Evolutionary conservation across 2,888 invertebrate species (phyloP).

Genomic region (Subacronicta megacephala): DNA sequence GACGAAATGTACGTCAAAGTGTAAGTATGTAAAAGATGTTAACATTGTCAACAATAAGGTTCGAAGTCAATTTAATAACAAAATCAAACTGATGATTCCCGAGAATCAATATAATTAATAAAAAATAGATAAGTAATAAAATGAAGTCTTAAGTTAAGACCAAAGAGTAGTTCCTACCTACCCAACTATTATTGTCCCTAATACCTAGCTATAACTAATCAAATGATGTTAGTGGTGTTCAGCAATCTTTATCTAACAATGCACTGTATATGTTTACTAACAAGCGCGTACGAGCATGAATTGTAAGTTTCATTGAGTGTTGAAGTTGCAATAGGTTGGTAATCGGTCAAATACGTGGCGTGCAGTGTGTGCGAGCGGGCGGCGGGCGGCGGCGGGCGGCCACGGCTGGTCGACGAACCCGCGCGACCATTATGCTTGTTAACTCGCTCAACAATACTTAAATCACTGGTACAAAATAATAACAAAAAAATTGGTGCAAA

Average conservation of each 20-base stretch:
- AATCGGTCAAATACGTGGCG: constrained; percentile 76
- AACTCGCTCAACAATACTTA: constrained; percentile 60
- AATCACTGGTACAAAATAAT: constrained; percentile 61
- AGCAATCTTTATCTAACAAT: constrained; percentile 30
- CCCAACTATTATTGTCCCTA: no score
- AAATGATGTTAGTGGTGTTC: not conserved
- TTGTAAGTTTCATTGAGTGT: constrained; percentile 75
- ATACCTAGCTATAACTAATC: no score
- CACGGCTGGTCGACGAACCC: constrained; percentile 83
- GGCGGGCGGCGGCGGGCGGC: constrained; percentile 57
- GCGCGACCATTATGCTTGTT: constrained; percentile 50
- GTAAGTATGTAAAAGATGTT: no score
- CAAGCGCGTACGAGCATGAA: constrained; percentile 65
- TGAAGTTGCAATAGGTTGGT: constrained; percentile 70
- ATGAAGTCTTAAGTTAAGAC: no score
- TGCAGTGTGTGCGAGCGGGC: constrained; percentile 63
- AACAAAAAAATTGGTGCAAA: constrained; percentile 50
- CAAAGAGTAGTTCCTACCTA: no score
- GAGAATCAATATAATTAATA: no score
- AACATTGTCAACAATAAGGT: not conserved
- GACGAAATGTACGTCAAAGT: not conserved
- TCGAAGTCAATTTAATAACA: not conserved
- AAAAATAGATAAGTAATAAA: no score
- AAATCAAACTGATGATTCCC: not conserved
- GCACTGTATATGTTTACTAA: constrained; percentile 53